Percentiles rank a stretch among this genome's conserved stretches.
Evolutionary conservation across 2,888 invertebrate species (phyloP).

Genomic region (Siphonodentalium dalli): DNA sequence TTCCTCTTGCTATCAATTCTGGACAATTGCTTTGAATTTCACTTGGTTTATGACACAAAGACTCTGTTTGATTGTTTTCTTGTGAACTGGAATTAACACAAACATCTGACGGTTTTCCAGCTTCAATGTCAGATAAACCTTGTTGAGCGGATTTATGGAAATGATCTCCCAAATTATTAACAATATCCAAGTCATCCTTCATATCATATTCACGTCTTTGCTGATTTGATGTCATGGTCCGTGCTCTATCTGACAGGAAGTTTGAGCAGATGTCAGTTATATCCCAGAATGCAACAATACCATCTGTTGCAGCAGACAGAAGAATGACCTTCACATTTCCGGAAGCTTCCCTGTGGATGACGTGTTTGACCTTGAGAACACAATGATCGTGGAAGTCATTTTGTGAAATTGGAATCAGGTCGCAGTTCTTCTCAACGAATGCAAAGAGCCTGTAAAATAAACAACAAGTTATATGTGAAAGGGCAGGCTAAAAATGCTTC

Average conservation of each 20-base stretch:
- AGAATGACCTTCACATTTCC: slow-evolving; percentile 50
- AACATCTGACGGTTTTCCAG: too few relatives aligned
- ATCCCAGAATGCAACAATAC: slow-evolving; percentile 76
- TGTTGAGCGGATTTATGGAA: too few relatives aligned
- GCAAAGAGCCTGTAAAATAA: slow-evolving; percentile 39
- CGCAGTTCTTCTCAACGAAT: slow-evolving; percentile 37
- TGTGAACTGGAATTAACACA: too few relatives aligned
- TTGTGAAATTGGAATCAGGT: slow-evolving; percentile 40
- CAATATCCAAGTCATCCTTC: not conserved
- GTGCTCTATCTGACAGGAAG: slow-evolving; percentile 3
- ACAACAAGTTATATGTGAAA: not conserved
- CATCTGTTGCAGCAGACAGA: slow-evolving; percentile 77
- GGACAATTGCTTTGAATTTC: too few relatives aligned
- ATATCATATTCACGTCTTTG: slow-evolving; percentile 2
- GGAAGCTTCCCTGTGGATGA: slow-evolving; percentile 41
- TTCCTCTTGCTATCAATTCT: too few relatives aligned
- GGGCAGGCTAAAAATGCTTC: too few relatives aligned
- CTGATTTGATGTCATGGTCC: not conserved
- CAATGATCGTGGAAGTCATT: slow-evolving; percentile 72
- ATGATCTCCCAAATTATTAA: too few relatives aligned
- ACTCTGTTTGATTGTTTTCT: not conserved
- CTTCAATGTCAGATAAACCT: too few relatives aligned
- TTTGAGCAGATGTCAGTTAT: slow-evolving; percentile 53
- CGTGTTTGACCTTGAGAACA: slow-evolving; percentile 72
- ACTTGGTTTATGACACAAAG: too few relatives aligned